Percentiles rank a stretch among this genome's conserved stretches.
These are phyloP conservation scores for Lytechinus pictus DNA, from an alignment of 35 echinoderm and acorn worm genomes.

Conservation along the genomic window DNA sequence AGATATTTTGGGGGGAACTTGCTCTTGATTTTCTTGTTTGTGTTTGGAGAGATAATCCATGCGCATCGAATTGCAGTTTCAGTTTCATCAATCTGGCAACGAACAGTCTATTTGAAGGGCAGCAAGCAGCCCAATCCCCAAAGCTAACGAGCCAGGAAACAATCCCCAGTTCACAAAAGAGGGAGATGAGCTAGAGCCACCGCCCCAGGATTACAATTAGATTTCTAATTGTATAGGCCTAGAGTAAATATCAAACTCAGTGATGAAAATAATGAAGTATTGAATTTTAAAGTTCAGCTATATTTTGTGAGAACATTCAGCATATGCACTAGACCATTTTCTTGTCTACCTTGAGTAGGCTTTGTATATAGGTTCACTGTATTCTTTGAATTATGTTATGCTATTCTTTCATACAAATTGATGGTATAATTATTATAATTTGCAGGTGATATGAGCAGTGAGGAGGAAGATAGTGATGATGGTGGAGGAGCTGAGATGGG, in stretches of 20 bases:
- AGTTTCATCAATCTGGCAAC: background rate
- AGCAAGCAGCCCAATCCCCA: background rate
- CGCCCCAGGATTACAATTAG: constrained; percentile 25
- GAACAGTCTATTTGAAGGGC: background rate
- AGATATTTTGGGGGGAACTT: no score
- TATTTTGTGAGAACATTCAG: no score
- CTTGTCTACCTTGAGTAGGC: no score
- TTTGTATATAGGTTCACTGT: no score
- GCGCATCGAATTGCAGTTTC: background rate
- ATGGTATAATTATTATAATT: background rate
- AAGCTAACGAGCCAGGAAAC: constrained; percentile 33
- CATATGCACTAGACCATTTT: no score
- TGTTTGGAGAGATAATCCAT: no score
- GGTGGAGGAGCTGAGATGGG: background rate
- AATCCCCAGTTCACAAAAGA: background rate
- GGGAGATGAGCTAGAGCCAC: background rate
- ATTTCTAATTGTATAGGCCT: no score
- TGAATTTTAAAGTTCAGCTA: no score
- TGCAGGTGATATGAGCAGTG: background rate
- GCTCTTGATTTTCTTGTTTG: no score
- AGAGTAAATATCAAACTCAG: no score
- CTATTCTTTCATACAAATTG: background rate
- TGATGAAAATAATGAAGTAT: no score
- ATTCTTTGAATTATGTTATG: background rate
- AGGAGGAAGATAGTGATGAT: constrained; percentile 46